Base-by-base conservation (phyloP, 2,888 invertebrate genomes). In the Scaptomyza caliginosa region DNA sequence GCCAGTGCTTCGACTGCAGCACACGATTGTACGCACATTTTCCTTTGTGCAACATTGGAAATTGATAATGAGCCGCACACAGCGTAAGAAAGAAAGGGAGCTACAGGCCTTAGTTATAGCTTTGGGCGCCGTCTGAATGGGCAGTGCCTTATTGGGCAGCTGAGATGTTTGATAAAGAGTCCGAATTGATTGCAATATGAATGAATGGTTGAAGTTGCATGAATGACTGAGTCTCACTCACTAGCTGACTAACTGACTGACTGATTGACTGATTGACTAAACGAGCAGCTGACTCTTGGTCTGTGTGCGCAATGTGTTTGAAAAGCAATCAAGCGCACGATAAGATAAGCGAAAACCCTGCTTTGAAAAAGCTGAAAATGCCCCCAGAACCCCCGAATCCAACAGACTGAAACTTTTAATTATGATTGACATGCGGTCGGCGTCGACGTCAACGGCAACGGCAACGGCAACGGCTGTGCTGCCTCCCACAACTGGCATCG, bases 361-460 rank as follows among this genome's bases (percentile, higher is more conserved):
- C 28, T 49, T 19, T 23, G 50, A 26, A 10, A 50, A 49, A 49
- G 38, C 70, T 42, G 48, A 63, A 78, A 43, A 57, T 36, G 10
- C 42, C 46, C 42, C 13, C 38, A 11, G 24, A 19, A 16, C 23
- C 13, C 42, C 55, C 30, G 3, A 4, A 30, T 17, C 38, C 17
- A 45, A 45, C 23, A 46, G 55, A 28, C 54, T 46, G 74, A 69
- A 85, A 83, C 60, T 83, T 81, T 83, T 83, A 83, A 83, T 83
- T 83, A 83, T 83, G 83, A 83, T 83, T 83, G 83, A 83, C 83
- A 83, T 83, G 86, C 83, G 83, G 83, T 81, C 66, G 75, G 36
- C 74, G 49, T 40, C 48, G 45, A 49, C 34, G 16, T 34, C 34
- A 30, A 30, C 26, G 26, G 24, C 40, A 19, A 42, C 77, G 34